A percentile compares a stretch with the other conserved stretches of the same genome.
Evolutionary conservation across 2,113 vertebrate species (phyloP).

Genomic region (Bubo blakistoni): DNA sequence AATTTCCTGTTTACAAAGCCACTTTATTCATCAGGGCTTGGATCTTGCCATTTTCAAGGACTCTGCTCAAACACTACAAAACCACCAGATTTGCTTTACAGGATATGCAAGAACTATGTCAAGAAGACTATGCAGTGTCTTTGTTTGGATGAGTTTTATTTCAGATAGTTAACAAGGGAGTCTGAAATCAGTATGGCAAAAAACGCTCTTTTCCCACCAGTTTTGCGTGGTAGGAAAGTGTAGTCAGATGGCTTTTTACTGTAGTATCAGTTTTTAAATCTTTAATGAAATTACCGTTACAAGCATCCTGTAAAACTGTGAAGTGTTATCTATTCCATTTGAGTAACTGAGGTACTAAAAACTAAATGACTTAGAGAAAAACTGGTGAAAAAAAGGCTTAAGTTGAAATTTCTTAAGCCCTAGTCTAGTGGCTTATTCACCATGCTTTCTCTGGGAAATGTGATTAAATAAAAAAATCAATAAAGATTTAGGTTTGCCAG

Average conservation of each 20-base stretch:
- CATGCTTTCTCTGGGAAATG: slow-evolving; percentile 39
- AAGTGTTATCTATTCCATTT: slow-evolving; percentile 16
- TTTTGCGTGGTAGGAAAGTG: background rate
- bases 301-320: slow-evolving; percentile 33
- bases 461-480: slow-evolving; percentile 66
- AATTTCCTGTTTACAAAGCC: background rate
- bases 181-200: background rate
- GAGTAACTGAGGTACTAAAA: slow-evolving; percentile 37
- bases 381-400: background rate
- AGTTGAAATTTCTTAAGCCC: slow-evolving; percentile 26
- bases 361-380: slow-evolving; percentile 13
- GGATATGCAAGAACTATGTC: background rate
- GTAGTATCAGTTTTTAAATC: slow-evolving; percentile 28
- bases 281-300: slow-evolving; percentile 47
- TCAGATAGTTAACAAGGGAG: background rate
- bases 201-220: background rate
- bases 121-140: background rate
- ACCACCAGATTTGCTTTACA: background rate
- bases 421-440: slow-evolving; percentile 44
- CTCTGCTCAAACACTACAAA: background rate
- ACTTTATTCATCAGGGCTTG: background rate
- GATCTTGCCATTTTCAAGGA: background rate
- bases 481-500: slow-evolving; percentile 56
- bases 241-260: slow-evolving; percentile 46
- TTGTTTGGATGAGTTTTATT: background rate